phyloP scores from a whole-genome alignment of 92 coral and sea anemone species.

The Epizoanthus illoricatus region DNA sequence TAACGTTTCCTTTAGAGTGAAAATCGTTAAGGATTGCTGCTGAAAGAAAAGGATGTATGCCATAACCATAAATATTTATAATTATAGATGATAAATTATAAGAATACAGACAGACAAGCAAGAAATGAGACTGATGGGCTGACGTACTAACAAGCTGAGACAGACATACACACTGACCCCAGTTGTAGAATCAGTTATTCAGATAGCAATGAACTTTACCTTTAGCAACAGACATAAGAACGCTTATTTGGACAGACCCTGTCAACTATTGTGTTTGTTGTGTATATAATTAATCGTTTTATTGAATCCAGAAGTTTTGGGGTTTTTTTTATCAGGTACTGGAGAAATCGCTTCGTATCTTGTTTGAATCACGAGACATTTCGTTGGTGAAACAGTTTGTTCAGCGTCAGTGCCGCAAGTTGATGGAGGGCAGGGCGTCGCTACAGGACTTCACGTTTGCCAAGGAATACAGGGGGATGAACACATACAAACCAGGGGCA shows the following conservation, averaged over 20 bases:
- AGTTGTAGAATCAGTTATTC: no score
- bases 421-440: constrained; percentile 87
- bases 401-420: constrained; percentile 89
- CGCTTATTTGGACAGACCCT: no score
- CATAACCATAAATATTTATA: no score
- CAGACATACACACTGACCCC: no score
- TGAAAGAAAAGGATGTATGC: no score
- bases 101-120: no score
- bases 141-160: no score
- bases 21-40: not conserved
- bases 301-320: not conserved
- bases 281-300: not conserved
- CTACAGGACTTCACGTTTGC: constrained; percentile 93
- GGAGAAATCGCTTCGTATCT: constrained; percentile 83
- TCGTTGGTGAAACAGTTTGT: constrained; percentile 88
- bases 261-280: no score
- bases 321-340: constrained; percentile 58
- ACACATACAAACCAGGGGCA: constrained; percentile 91
- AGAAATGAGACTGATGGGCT: no score
- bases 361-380: constrained; percentile 88
- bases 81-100: no score
- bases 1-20: not conserved
- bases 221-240: no score
- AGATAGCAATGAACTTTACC: no score
- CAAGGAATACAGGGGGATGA: constrained; percentile 96